Base-by-base conservation (phyloP, 2,113 vertebrate genomes). In the Menura novaehollandiae region DNA sequence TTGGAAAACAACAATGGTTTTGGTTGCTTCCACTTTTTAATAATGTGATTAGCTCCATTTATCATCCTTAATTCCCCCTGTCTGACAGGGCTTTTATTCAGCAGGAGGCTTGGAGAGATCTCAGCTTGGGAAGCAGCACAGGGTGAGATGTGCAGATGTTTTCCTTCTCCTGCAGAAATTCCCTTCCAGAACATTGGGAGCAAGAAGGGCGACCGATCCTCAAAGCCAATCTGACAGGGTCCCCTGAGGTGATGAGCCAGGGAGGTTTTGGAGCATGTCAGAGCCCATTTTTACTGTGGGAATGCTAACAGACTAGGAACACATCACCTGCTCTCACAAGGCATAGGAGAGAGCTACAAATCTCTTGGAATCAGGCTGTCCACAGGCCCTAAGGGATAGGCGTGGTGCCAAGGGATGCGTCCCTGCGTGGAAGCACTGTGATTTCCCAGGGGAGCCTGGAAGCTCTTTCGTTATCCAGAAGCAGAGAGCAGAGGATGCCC, bases 361-460 rank as follows among this genome's bases (percentile, higher is more conserved):
- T 9, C 32, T 60, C 63, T 11, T 23, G 10, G 53, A 66, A 56
- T 46, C 53, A 43, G 0, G 11, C 59, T 85, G 55, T 20, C 28
- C 37, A 26, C 43, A 23, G 41, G 56, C 11, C 56, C 62, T 28
- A 27, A 20, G 28, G 0, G 0, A 66, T 0, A 30, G 16, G 15
- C 19, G 13, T 4, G 32, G 43, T 41, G 77, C 18, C 66, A 55
- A 55, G n/a, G 18, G 26, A 67, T 20, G 9, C 9, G 43, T 13
- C 22, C 37, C 37, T 22, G 24, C 0, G 0, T 28, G 39, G 56
- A 63, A 74, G 51, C 0, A 0, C 30, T 59, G 44, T 1, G 4
- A 18, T 27, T 83, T 46, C 58, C 56, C 52, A 78, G 32, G 55
- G 22, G 18, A 92, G 56, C 44, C 55, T 16, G 30, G 37, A 58